phyloP scores from a whole-genome alignment of 2,113 vertebrate species.

The Saguinus midas region DNA sequence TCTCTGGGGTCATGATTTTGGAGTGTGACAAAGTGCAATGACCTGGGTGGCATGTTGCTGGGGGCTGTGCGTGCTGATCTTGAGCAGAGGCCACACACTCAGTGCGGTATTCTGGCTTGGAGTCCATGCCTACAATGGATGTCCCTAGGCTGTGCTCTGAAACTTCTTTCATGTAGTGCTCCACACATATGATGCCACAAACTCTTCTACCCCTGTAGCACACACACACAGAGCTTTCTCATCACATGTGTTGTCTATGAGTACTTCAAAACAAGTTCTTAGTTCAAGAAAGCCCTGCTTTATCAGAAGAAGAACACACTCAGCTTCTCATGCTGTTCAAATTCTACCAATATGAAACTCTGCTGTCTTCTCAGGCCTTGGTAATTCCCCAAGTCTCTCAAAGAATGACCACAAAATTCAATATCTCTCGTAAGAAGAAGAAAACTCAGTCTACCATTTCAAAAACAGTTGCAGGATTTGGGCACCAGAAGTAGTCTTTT shows the following conservation, averaged over 20 bases:
- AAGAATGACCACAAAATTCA: neutral
- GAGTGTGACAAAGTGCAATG: neutral
- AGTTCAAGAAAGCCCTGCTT: neutral
- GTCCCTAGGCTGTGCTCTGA: neutral
- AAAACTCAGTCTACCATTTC: neutral
- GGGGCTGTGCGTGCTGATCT: neutral
- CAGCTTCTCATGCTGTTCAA: neutral
- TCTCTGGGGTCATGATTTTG: neutral
- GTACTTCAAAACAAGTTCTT: neutral
- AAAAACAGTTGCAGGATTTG: neutral
- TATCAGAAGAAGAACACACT: neutral
- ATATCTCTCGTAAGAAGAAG: neutral
- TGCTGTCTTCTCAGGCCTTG: neutral
- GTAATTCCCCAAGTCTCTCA: neutral
- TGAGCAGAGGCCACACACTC: neutral
- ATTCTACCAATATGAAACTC: neutral
- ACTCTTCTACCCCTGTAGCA: neutral
- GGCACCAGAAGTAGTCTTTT: neutral
- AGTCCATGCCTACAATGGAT: neutral
- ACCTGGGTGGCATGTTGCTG: neutral
- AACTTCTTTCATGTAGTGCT: conserved; percentile 19
- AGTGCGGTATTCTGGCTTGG: neutral
- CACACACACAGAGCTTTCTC: neutral
- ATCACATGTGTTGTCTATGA: neutral
- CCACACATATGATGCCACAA: neutral